Evolutionary conservation across 1,140 invertebrate species (phyloP), one percentile per base, ranked within the genome.

Genomic region (Amphibalanus amphitrite): DNA sequence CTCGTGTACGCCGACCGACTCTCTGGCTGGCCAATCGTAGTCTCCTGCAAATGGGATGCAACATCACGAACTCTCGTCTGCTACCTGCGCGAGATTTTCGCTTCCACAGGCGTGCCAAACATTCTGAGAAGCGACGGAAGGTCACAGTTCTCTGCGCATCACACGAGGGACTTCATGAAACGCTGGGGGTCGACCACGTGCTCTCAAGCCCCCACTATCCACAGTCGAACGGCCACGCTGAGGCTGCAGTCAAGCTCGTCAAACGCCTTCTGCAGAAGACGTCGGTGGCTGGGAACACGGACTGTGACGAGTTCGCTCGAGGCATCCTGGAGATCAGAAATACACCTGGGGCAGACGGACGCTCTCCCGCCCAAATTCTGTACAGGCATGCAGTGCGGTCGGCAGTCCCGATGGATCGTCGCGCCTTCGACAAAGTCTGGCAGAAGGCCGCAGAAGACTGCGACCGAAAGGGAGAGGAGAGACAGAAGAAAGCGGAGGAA

Each of bases 221-320:
- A 0, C 73, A 74, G 38, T 74, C 69, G 0, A 74, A 74, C 20
- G 73, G 69, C 0, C 30, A 28, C 25, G 70, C 73, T 0, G 73
- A 74, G 26, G 70, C 69, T 3, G 71, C n/a, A 8, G 70, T 74
- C 0, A 74, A 74, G 25, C 10, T 59, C 1, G 69, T 74, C 28
- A 74, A 74, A 40, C 29, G 71, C 23, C 69, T 74, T 0, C 38
- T 75, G 28, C 8, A 68, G 15, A 72, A 72, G 33, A 26, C n/a
- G 26, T 0, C 70, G 15, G 29, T 26, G n/a, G 25, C 33, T n/a
- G 69, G 29, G 26, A 47, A 71, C 10, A 30, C n/a, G n/a, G 70
- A 73, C 47, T 65, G 40, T 47, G 70, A 72, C 29, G 30, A 29
- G 29, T 72, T 65, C 69, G 33, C 70, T 13, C 30, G 29, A 25